Conservation (phyloP, 2,888 invertebrate species). For the Agrotis segetum region DNA sequence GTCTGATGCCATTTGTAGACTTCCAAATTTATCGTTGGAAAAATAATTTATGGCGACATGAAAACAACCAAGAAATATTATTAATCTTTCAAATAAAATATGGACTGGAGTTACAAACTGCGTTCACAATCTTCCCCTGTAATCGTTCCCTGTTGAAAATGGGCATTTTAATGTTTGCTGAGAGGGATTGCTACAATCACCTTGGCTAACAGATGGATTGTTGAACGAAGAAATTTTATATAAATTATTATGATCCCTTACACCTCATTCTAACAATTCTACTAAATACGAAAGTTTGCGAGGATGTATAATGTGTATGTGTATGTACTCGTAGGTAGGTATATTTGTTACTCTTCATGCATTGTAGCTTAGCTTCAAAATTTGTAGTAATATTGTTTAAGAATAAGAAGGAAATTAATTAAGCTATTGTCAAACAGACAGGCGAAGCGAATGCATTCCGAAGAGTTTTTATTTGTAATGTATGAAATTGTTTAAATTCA, state of each 20-base stretch:
- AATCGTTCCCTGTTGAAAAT: constrained; percentile 39
- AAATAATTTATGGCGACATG: constrained; percentile 58
- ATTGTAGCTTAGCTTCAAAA: no score
- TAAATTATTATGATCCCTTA: constrained; percentile 4
- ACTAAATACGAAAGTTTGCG: no score
- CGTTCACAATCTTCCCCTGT: constrained; percentile 43
- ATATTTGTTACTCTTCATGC: no score
- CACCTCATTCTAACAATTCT: not conserved
- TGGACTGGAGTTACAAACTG: constrained; percentile 43
- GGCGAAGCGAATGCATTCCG: no score
- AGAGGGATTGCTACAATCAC: constrained; percentile 16
- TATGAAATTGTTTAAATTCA: no score
- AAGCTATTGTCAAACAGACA: no score
- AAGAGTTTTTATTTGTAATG: no score
- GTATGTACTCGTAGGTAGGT: no score
- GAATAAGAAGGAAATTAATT: no score
- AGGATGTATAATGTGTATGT: no score
- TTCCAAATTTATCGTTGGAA: constrained; percentile 54
- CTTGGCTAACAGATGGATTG: constrained; percentile 24
- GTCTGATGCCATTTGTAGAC: constrained; percentile 60
- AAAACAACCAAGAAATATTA: constrained; percentile 58
- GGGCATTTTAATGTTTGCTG: constrained; percentile 28
- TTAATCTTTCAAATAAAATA: constrained; percentile 59
- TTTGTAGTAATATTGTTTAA: no score
- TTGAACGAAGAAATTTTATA: constrained; percentile 6